Evolutionary conservation across 1,140 invertebrate genomes (phyloP).

Genomic region (Probaryconus sp.): DNA sequence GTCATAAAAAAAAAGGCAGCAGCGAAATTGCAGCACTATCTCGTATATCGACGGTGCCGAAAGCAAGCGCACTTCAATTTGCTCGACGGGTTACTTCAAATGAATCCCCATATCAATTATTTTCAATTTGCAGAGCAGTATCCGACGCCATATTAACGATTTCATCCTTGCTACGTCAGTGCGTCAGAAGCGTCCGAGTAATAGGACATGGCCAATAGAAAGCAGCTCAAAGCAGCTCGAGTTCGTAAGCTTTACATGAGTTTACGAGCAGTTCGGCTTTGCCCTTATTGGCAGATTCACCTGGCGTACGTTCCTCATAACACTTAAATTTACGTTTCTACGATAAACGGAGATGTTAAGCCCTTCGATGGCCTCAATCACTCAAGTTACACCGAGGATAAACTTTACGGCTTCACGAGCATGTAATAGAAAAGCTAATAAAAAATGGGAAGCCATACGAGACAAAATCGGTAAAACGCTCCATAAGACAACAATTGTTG

Average conservation of each 20-base stretch:
- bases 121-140: constrained; percentile 45
- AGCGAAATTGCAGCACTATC: background rate
- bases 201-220: constrained; percentile 41
- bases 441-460: constrained; percentile 56
- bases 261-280: constrained; percentile 65
- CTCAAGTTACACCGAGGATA: constrained; percentile 65
- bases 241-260: constrained; percentile 48
- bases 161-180: constrained; percentile 45
- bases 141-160: constrained; percentile 50
- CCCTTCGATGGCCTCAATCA: constrained; percentile 64
- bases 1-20: constrained; percentile 29
- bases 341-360: constrained; percentile 66
- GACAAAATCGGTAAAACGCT: constrained; percentile 45
- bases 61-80: constrained; percentile 27
- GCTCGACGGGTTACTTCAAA: background rate
- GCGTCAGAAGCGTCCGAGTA: constrained; percentile 20
- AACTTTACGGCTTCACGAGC: constrained; percentile 64
- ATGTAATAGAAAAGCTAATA: constrained; percentile 66
- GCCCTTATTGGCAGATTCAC: constrained; percentile 63
- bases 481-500: constrained; percentile 36
- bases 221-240: constrained; percentile 53
- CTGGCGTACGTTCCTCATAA: constrained; percentile 64
- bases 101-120: constrained; percentile 34
- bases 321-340: constrained; percentile 67
- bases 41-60: constrained; percentile 2